Conservation (phyloP, 2,888 invertebrate genomes). For the Drosophila heteroneura region DNA sequence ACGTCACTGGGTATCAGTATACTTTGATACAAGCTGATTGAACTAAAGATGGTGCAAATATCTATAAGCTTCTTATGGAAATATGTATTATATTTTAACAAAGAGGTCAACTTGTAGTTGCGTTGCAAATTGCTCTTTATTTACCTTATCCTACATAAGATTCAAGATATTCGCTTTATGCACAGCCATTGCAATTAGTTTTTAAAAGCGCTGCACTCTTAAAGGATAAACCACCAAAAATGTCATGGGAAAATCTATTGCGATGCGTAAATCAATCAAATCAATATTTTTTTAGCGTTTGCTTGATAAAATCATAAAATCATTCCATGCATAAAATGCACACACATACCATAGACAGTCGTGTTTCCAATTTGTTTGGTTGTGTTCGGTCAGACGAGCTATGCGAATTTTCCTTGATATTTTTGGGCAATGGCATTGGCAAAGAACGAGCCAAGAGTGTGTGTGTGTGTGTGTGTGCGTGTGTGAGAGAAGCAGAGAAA, state of each 20-base stretch:
- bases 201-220: conserved; percentile 29
- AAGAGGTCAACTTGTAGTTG: neutral
- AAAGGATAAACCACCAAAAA: conserved; percentile 9
- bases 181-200: conserved; percentile 40
- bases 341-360: neutral
- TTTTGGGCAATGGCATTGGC: conserved; percentile 18
- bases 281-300: conserved; percentile 56
- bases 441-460: conserved; percentile 8
- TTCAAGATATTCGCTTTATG: neutral
- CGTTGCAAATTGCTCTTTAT: neutral
- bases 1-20: neutral
- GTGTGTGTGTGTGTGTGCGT: neutral
- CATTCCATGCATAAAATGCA: conserved; percentile 51
- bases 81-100: neutral
- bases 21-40: neutral
- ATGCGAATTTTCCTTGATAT: conserved; percentile 39
- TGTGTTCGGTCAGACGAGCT: conserved; percentile 40
- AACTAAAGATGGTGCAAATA: neutral
- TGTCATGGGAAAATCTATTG: conserved; percentile 18
- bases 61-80: neutral
- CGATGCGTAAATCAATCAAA: conserved; percentile 67
- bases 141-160: neutral
- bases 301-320: conserved; percentile 72
- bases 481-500: neutral
- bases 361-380: conserved; percentile 46